These are phyloP conservation scores for Dolichomitus sp. DNA, from an alignment of 2,888 invertebrate genomes.

Conservation along the genomic window DNA sequence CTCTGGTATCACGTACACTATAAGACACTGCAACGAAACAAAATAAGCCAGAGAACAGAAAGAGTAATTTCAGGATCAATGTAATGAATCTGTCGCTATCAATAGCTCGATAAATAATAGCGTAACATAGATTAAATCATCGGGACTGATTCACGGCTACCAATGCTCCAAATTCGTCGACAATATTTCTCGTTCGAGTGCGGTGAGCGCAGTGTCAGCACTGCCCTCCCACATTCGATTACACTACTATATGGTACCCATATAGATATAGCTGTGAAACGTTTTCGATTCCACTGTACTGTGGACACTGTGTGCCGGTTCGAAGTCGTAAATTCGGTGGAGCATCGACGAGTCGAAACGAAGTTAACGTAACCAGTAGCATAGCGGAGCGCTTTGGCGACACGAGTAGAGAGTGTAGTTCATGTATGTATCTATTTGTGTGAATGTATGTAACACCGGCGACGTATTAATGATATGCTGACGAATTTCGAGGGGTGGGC, in stretches of 20 bases:
- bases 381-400: constrained; percentile 3
- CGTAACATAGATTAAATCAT: constrained; percentile 26
- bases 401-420: constrained; percentile 6
- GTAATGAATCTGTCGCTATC: constrained; percentile 22
- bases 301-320: constrained; percentile 11
- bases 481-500: constrained; percentile 55
- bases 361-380: constrained; percentile 60
- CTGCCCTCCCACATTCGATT: constrained; percentile 57
- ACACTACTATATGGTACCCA: constrained; percentile 26
- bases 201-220: constrained; percentile 61
- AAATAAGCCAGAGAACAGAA: background rate
- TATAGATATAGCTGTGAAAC: constrained; percentile 18
- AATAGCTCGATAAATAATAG: constrained; percentile 33
- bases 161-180: constrained; percentile 53
- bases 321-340: constrained; percentile 53
- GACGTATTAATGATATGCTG: constrained; percentile 66
- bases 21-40: background rate
- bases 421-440: constrained; percentile 16
- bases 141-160: background rate
- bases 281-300: background rate
- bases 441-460: constrained; percentile 4
- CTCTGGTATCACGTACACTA: background rate
- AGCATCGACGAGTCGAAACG: constrained; percentile 60
- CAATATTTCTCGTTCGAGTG: constrained; percentile 56
- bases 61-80: background rate